Conservation (phyloP, 1,140 invertebrate genomes). For the Aporrectodea caliginosa region DNA sequence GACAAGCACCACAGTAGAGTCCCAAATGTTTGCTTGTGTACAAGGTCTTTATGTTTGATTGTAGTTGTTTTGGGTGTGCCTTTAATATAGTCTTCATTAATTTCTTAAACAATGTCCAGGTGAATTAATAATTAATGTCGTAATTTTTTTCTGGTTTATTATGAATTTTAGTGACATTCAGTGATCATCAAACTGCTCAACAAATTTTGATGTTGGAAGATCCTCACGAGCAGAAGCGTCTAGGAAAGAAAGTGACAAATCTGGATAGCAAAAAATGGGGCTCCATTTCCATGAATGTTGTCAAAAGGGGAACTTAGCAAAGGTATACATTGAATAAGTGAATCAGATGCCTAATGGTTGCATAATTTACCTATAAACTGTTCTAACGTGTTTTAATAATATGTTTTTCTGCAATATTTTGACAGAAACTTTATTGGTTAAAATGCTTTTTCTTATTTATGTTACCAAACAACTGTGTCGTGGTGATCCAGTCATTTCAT, state of each 20-base stretch:
- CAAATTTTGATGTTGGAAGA: conserved; percentile 18
- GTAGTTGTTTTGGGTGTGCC: too few relatives aligned
- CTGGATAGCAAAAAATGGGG: conserved; percentile 30
- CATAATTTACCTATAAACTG: too few relatives aligned
- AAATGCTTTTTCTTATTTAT: not conserved
- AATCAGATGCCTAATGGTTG: not conserved
- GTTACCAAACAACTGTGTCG: not conserved
- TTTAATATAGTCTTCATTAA: too few relatives aligned
- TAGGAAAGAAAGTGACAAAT: conserved; percentile 30
- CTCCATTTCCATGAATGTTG: conserved; percentile 22
- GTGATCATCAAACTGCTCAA: conserved; percentile 28
- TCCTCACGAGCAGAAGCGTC: conserved; percentile 25
- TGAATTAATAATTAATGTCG: not conserved
- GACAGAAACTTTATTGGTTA: not conserved
- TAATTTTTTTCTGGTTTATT: not conserved
- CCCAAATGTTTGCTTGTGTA: too few relatives aligned
- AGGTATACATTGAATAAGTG: conserved; percentile 28
- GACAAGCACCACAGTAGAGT: too few relatives aligned
- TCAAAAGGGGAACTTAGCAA: conserved; percentile 29
- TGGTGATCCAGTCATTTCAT: too few relatives aligned
- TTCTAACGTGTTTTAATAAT: not conserved
- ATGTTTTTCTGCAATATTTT: not conserved
- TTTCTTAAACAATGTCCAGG: too few relatives aligned
- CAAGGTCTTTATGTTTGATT: too few relatives aligned
- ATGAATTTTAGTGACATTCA: conserved; percentile 31